Percentiles rank a stretch among this genome's conserved stretches.
These are phyloP conservation scores for Columbina picui DNA, from an alignment of 2,113 vertebrate species.

Conservation along the genomic window DNA sequence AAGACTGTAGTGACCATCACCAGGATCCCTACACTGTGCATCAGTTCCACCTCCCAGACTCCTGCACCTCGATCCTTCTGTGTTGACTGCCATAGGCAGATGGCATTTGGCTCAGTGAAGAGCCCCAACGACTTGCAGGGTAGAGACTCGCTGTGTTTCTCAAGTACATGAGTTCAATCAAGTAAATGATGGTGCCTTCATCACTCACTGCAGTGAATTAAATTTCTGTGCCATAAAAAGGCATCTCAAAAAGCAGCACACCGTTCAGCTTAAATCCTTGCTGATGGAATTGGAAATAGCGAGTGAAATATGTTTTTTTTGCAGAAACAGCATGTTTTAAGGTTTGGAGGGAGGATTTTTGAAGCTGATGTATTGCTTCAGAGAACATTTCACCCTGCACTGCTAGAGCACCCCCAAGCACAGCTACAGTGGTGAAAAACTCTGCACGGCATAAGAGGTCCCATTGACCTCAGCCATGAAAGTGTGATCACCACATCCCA, in stretches of 20 bases:
- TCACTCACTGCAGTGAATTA: neutral
- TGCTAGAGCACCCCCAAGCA: neutral
- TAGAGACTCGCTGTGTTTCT: neutral
- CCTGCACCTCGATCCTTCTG: neutral
- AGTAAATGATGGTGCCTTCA: neutral
- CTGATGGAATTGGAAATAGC: neutral
- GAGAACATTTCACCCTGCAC: neutral
- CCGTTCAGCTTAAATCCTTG: neutral
- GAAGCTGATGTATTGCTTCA: neutral
- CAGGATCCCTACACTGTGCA: neutral
- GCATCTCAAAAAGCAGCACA: neutral
- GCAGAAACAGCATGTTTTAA: neutral
- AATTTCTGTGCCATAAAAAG: neutral
- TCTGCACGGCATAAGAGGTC: neutral
- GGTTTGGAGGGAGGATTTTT: neutral
- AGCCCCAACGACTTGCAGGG: neutral
- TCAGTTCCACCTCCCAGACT: neutral
- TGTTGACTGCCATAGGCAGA: neutral
- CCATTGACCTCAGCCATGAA: neutral
- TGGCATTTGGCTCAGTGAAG: neutral
- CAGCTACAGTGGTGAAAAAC: neutral
- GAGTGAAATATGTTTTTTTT: neutral
- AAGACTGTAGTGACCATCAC: rapidly evolving
- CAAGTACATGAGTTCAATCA: neutral
- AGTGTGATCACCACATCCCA: neutral